Percentiles rank a stretch among this genome's conserved stretches.
These are phyloP conservation scores for Aphaenogaster floridana DNA, from an alignment of 1,140 invertebrate genomes.

Conservation along the genomic window DNA sequence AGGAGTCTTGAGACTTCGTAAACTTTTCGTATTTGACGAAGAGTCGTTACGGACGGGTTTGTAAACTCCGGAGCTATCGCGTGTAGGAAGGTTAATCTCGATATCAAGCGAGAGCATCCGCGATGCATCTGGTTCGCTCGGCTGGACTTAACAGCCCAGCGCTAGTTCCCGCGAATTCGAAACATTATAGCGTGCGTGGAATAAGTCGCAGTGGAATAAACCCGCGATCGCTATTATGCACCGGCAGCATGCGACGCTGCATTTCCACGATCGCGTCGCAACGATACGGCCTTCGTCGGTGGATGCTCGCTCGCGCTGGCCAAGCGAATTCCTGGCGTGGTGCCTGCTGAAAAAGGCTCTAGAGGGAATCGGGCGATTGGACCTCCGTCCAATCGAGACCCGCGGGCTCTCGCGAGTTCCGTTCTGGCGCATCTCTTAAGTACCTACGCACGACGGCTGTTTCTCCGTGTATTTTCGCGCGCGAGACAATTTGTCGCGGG, in stretches of 20 bases:
- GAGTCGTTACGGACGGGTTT: neutral
- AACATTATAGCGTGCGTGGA: constrained; percentile 20
- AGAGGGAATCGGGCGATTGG: constrained; percentile 24
- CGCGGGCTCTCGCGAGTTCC: neutral
- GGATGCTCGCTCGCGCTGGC: constrained; percentile 58
- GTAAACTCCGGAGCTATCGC: neutral
- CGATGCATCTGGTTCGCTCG: neutral
- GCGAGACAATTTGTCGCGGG: constrained; percentile 14
- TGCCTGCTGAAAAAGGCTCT: constrained; percentile 61
- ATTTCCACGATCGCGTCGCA: constrained; percentile 69
- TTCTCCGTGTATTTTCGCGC: constrained; percentile 32
- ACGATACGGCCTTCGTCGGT: constrained; percentile 50
- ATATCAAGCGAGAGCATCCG: neutral
- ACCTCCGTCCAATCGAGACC: neutral
- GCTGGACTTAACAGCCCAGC: neutral
- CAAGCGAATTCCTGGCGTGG: constrained; percentile 73
- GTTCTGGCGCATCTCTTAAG: neutral
- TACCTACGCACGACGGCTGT: neutral
- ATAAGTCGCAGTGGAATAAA: constrained; percentile 63
- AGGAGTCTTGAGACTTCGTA: neutral
- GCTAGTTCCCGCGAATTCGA: neutral
- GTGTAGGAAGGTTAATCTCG: neutral
- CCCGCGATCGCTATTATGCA: constrained; percentile 64
- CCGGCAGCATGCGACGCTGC: constrained; percentile 61
- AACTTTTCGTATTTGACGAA: neutral